Base-by-base conservation (phyloP, 1,140 invertebrate genomes). In the Eurosta solidaginis region DNA sequence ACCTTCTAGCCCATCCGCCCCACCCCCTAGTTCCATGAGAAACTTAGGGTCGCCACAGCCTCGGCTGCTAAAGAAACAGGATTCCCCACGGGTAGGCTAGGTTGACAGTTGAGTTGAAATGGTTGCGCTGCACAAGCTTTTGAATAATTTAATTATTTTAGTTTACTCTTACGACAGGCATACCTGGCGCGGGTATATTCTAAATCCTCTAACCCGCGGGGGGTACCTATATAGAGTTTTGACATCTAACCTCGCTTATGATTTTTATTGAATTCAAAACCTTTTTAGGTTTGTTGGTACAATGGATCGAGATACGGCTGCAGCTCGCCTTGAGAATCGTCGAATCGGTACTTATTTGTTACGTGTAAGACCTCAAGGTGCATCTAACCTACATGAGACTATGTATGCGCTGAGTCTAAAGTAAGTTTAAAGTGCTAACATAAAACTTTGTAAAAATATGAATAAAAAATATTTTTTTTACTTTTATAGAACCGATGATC, bases 271-370 rank as follows among this genome's bases (percentile, higher is more conserved):
- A 1, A 75, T 45, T n/a, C n/a, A n/a, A n/a, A n/a, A n/a, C 4
- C 14, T 50, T 36, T 74, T 25, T 27, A 81, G 80, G 80, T 95
- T 94, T 89, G 96, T 96, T 40, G 95, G 95, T 25, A 94, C 94
- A 89, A 96, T 97, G 95, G 94, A 94, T 20, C 90, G 96, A 78
- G 94, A 96, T 80, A 91, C 89, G 75, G 96, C 96, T 7, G 92
- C 93, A n/a, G 89, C 90, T 77, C 91, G 93, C 50, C 88, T 98
- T 44, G 93, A 96, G 87, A 89, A 91, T 50, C 91, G 96, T 49
- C 92, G 93, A 80, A 92, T 96, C 88, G 96, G 96, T 78, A 97
- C 96, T 1, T 98, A 96, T 89, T 90, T 98, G 83, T 90, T 98
- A 59, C 89, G 97, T 59, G 93, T 96, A 77, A 92, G 96, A 75